These are phyloP conservation scores for Crocidura indochinensis DNA, from an alignment of 2,797 vertebrate species.

Conservation along the genomic window DNA sequence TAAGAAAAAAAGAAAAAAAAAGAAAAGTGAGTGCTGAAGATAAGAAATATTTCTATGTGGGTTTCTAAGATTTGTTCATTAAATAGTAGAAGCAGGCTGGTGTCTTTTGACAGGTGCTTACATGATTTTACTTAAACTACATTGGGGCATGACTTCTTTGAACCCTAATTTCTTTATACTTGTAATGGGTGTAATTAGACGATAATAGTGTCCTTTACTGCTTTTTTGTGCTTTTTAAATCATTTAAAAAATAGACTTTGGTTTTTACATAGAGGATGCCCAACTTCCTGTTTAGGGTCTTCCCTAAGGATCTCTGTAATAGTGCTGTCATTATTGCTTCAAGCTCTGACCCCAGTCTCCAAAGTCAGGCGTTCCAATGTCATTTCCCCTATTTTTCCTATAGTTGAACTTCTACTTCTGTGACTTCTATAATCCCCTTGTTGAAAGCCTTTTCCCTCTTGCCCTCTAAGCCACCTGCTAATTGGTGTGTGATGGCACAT, in stretches of 20 bases:
- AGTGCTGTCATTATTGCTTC: slow-evolving; percentile 39
- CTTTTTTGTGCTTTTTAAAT: neutral
- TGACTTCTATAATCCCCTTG: slow-evolving; percentile 74
- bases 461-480: slow-evolving; percentile 85
- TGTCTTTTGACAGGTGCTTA: neutral
- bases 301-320: slow-evolving; percentile 38
- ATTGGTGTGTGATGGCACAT: slow-evolving; percentile 79
- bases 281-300: slow-evolving; percentile 71
- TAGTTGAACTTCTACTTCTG: slow-evolving; percentile 63
- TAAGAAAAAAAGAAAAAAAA: neutral
- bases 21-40: neutral
- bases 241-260: slow-evolving; percentile 47
- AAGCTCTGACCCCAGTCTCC: slow-evolving; percentile 64
- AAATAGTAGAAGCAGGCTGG: neutral
- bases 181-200: neutral
- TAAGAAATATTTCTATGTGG: neutral
- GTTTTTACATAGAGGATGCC: slow-evolving; percentile 30
- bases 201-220: neutral
- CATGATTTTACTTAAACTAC: neutral
- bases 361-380: slow-evolving; percentile 74
- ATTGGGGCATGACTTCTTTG: neutral
- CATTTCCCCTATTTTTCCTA: slow-evolving; percentile 71
- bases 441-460: slow-evolving; percentile 78
- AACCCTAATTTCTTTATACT: neutral
- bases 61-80: neutral